Evolutionary conservation across 2,113 vertebrate genomes (phyloP).

Genomic region (Ptilorrhoa leucosticta): DNA sequence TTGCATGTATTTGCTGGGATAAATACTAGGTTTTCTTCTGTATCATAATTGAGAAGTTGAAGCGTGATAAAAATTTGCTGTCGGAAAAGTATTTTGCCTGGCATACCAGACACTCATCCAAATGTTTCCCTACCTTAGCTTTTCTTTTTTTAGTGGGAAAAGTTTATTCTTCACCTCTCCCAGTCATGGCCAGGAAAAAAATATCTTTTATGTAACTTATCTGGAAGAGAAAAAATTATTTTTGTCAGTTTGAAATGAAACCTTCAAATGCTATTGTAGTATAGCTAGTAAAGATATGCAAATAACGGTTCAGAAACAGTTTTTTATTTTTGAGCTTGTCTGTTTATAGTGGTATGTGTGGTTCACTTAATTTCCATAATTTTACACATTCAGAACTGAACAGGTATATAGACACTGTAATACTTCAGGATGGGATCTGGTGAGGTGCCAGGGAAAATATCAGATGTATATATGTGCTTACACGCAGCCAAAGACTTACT

Average conservation of each 20-base stretch:
- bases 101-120: background rate
- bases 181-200: background rate
- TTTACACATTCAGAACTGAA: background rate
- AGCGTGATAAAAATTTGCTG: background rate
- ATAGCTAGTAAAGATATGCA: background rate
- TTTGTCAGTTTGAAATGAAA: background rate
- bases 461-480: background rate
- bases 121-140: background rate
- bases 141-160: background rate
- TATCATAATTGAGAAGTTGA: background rate
- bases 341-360: background rate
- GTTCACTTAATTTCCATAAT: background rate
- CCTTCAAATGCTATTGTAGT: background rate
- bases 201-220: background rate
- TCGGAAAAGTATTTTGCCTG: background rate
- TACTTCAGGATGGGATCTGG: background rate
- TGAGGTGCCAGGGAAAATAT: background rate
- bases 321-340: background rate
- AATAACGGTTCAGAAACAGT: background rate
- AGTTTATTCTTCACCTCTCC: background rate
- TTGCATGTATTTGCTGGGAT: background rate
- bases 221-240: background rate
- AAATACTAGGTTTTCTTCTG: background rate
- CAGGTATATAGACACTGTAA: background rate
- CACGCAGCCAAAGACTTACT: background rate